Evolutionary conservation across 2,113 vertebrate genomes (phyloP), one percentile per base, ranked within the genome.

Genomic region (Neodon shergylaensis): DNA sequence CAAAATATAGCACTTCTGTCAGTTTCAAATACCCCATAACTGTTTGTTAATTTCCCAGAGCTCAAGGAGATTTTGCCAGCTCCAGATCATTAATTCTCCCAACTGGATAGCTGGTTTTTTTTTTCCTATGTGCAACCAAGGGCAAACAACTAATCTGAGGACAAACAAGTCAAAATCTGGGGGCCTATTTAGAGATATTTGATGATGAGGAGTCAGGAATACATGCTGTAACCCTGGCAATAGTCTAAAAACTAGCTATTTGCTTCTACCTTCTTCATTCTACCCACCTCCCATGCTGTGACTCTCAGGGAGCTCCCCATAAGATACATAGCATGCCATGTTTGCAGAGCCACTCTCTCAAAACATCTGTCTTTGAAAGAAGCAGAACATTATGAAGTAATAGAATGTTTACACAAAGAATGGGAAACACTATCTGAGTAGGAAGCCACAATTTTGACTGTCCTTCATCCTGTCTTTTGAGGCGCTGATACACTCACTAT

Each of bases 1-100:
- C 63, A 94, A 96, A 96, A 93, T 94, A 96, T 65, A 96, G 47
- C 68, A 81, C 74, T 96, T 95, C 86, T 95, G 86, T 96, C 78
- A 70, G 78, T 72, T 97, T 96, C 54, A 26, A 96, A 90, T 91
- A 95, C 42, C 47, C 94, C 74, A 31, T 74, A 65, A 83, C 49
- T 92, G 74, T 24, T 68, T 93, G 94, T 74, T 96, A 95, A 96
- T 94, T 93, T 95, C 78, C 90, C 91, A 68, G 52, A 68, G 85
- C 82, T 95, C 77, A 78, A 72, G 77, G 54, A 84, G 4, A 21
- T 36, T 88, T 76, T 96, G 72, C 73, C 85, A 93, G 61, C 36
- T 89, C 42, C 61, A 24, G 24, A 61, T 92, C 82, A 83, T 78
- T 73, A 91, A 92, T 95, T 63, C 36, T 74, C 42, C 66, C 73